Percentiles rank a stretch among this genome's conserved stretches.
These are phyloP conservation scores for Pseudachorutes palmiensis DNA, from an alignment of 1,140 invertebrate species.

Conservation along the genomic window DNA sequence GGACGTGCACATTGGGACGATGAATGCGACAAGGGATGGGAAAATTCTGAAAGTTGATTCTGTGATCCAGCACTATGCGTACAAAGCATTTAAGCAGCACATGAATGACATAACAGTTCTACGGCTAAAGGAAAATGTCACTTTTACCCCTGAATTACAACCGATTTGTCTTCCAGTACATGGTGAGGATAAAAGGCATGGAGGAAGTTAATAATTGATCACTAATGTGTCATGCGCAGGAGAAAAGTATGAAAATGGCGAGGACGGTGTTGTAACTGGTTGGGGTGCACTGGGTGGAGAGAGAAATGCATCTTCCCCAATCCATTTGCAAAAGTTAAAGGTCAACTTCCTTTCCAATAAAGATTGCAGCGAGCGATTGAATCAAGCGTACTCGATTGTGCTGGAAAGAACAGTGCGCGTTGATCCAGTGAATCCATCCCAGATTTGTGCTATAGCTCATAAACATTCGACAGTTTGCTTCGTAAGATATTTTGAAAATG, in stretches of 20 bases:
- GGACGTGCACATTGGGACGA: slow-evolving; percentile 18
- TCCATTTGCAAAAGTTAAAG: slow-evolving; percentile 28
- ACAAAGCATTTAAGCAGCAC: slow-evolving; percentile 29
- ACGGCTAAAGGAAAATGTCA: slow-evolving; percentile 18
- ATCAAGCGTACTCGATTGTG: slow-evolving; percentile 17
- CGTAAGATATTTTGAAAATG: slow-evolving; percentile 19
- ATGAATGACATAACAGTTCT: slow-evolving; percentile 34
- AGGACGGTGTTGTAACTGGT: slow-evolving; percentile 18
- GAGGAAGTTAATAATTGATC: no score
- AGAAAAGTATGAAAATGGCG: no score
- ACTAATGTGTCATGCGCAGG: no score
- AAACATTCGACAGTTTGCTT: slow-evolving; percentile 31
- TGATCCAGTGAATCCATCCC: slow-evolving; percentile 15
- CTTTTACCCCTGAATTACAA: slow-evolving; percentile 17
- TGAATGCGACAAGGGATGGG: slow-evolving; percentile 16
- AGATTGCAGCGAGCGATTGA: slow-evolving; percentile 23
- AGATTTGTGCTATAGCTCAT: slow-evolving; percentile 31
- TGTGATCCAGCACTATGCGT: slow-evolving; percentile 27
- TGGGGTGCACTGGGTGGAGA: slow-evolving; percentile 28
- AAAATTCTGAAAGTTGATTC: slow-evolving; percentile 18
- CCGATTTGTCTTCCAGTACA: slow-evolving; percentile 26
- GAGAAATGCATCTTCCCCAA: background rate
- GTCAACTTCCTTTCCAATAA: slow-evolving; percentile 22
- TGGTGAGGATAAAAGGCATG: background rate
- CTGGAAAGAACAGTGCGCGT: slow-evolving; percentile 17